Conservation (phyloP, 2,113 vertebrate species). For the Oreotragus oreotragus region DNA sequence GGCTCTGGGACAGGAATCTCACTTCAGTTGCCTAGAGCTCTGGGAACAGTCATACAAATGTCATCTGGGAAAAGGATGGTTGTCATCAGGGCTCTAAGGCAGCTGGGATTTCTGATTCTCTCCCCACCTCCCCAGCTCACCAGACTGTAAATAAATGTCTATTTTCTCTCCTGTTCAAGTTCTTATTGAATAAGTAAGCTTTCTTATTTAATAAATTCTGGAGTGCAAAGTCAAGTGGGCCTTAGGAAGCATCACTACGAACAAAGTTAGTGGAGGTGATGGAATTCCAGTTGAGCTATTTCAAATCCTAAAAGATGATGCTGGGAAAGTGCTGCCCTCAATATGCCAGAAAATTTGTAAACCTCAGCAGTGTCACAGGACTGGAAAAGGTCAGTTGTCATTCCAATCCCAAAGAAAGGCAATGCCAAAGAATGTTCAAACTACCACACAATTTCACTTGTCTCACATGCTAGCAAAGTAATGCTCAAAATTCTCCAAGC, state of each 20-base stretch:
- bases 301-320: background rate
- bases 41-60: background rate
- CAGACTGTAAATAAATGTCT: background rate
- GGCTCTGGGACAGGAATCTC: background rate
- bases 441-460: background rate
- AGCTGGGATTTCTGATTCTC: background rate
- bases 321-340: background rate
- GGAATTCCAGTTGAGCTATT: background rate
- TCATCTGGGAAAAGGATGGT: background rate
- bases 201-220: background rate
- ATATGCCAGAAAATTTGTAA: background rate
- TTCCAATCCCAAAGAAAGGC: background rate
- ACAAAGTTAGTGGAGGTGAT: background rate
- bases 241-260: background rate
- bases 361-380: background rate
- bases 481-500: background rate
- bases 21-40: background rate
- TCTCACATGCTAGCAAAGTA: background rate
- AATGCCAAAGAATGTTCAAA: background rate
- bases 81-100: background rate
- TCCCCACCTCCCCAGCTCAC: background rate
- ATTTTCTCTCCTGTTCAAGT: background rate
- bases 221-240: background rate
- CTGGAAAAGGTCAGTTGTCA: background rate
- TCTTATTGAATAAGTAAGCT: background rate